Conservation (phyloP, 92 coral and sea anemone species). For the Parazoanthus atlanticus region DNA sequence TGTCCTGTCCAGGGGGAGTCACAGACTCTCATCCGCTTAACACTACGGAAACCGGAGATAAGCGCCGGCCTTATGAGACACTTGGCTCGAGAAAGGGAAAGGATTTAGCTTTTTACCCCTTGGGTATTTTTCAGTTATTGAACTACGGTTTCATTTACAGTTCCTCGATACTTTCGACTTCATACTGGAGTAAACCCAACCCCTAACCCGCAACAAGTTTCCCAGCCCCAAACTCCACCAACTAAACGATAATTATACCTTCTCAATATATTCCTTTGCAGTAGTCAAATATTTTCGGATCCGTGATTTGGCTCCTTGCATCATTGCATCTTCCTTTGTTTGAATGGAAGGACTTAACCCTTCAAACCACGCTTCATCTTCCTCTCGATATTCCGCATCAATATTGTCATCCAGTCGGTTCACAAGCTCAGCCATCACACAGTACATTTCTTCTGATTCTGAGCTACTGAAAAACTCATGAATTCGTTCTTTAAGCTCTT, state of each 20-base stretch:
- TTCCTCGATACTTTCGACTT: no score
- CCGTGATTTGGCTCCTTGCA: conserved; percentile 75
- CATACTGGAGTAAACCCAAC: no score
- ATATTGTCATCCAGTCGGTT: conserved; percentile 78
- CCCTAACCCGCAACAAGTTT: no score
- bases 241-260: conserved; percentile 51
- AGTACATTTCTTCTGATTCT: conserved; percentile 70
- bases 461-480: conserved; percentile 63
- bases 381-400: conserved; percentile 81
- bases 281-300: conserved; percentile 77
- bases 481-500: conserved; percentile 66
- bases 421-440: conserved; percentile 80
- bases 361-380: conserved; percentile 90
- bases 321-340: conserved; percentile 83
- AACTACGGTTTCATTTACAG: no score
- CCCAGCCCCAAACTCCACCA: not conserved
- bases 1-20: no score
- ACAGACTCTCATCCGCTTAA: no score
- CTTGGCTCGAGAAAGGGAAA: no score
- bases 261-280: conserved; percentile 83
- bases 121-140: no score
- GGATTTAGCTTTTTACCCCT: no score
- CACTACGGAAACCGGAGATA: no score
- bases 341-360: conserved; percentile 67
- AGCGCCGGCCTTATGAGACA: no score